Conservation (phyloP, 2,888 invertebrate genomes). For the Smittia aterrima region DNA sequence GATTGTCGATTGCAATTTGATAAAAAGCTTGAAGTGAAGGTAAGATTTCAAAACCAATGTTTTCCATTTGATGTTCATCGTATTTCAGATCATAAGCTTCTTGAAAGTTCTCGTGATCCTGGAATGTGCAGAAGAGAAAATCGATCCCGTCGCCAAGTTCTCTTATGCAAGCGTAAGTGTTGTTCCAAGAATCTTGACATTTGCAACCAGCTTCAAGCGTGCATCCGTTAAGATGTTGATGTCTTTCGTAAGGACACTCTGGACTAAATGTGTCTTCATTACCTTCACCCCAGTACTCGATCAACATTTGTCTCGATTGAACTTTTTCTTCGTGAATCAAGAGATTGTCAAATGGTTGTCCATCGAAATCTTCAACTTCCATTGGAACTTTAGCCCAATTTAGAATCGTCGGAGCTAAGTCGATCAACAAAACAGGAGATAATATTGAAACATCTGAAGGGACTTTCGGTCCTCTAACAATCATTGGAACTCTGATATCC, state of each 20-base stretch:
- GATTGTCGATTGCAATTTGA: conserved; percentile 49
- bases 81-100: conserved; percentile 72
- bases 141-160: conserved; percentile 59
- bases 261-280: conserved; percentile 57
- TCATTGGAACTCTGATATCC: conserved; percentile 79
- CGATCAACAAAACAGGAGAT: conserved; percentile 71
- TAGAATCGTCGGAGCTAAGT: conserved; percentile 80
- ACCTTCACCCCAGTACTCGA: conserved; percentile 83
- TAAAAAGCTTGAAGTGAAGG: conserved; percentile 59
- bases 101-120: conserved; percentile 60
- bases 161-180: conserved; percentile 77
- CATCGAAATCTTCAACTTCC: conserved; percentile 60
- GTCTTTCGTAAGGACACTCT: conserved; percentile 64
- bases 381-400: conserved; percentile 58
- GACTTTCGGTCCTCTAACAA: conserved; percentile 75
- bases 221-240: conserved; percentile 66
- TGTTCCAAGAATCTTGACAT: conserved; percentile 81
- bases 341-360: conserved; percentile 56
- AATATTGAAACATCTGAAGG: conserved; percentile 54
- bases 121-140: conserved; percentile 65
- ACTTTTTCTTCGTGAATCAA: conserved; percentile 44
- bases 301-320: conserved; percentile 61
- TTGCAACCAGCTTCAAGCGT: conserved; percentile 68
- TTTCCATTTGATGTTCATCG: conserved; percentile 72
- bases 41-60: conserved; percentile 58